Base-by-base conservation (phyloP, 2,888 invertebrate species). In the Caenorhabditis macrosperma region DNA sequence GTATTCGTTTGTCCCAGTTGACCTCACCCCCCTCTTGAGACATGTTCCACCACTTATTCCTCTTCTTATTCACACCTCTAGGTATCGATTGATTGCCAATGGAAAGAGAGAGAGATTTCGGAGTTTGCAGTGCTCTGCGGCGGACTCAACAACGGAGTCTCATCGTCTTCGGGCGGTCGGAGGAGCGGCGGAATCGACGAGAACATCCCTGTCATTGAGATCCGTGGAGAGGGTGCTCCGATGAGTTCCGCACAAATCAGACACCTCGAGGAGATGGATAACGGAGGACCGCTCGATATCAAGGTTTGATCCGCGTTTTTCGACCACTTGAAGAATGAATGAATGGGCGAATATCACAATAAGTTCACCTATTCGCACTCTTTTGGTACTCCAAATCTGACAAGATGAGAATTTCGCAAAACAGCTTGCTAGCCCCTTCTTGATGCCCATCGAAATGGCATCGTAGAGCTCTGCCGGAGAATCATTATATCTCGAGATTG, bases 221-320 rank as follows among this genome's bases (percentile, higher is more conserved):
- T 90, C 46, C 82, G 89, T 26, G 81, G 90, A 61, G 87, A 87
- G 68, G 90, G 90, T 15, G 90, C 90, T 76, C 90, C 90, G 28
- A 90, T 90, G 90, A 88, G 88, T 6, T 85, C 91, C 0, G 90
- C 90, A 4, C 90, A 90, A 74, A 90, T 90, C 52, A 71, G 90
- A 17, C 86, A 87, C 28, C 67, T 90, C 35, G 90, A 91, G 71
- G 89, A 91, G 50, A 82, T 85, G 50, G 82, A 83, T 38, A 87
- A 88, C 60, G 88, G 86, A 9, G 90, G 90, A 35, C 90, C 89
- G n/a, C 48, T 90, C 46, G 88, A 91, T 76, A 89, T 90, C 38
- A 89, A 88, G 80, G 87, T 88, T 46, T 17, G 7, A 17, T 20
- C 26, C 9, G 20, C 4, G 15, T 22, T 17, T 68, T 35, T 68